Conservation (phyloP, 2,113 vertebrate species). For the Amphilophus citrinellus region DNA sequence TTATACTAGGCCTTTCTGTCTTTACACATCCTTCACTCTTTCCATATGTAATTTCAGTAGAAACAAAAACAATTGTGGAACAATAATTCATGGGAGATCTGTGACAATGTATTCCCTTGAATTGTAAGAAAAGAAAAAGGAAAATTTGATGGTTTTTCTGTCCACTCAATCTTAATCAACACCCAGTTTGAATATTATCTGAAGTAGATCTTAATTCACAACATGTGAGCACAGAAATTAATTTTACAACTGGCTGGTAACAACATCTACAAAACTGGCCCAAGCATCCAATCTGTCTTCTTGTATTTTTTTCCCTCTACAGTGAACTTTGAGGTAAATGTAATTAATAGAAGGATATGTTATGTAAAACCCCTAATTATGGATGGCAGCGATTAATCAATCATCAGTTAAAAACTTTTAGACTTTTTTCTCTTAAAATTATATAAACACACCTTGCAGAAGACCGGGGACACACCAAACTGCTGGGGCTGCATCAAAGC, state of each 20-base stretch:
- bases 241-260: background rate
- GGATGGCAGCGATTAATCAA: background rate
- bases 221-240: background rate
- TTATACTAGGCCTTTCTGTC: background rate
- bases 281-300: background rate
- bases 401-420: background rate
- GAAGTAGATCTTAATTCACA: constrained; percentile 18
- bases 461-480: background rate
- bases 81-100: background rate
- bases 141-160: background rate
- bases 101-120: constrained; percentile 7
- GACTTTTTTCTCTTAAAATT: background rate
- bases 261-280: background rate
- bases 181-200: background rate
- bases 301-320: background rate
- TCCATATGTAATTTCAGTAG: background rate
- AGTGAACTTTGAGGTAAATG: background rate
- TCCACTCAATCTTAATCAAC: background rate
- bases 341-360: background rate
- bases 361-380: background rate
- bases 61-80: background rate
- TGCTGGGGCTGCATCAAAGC: background rate
- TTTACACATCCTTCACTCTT: background rate
- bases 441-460: background rate
- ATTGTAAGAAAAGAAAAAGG: background rate